Evolutionary conservation across 2,888 invertebrate genomes (phyloP), one percentile per base, ranked within the genome.

Genomic region (Apomyelois bistriatella): DNA sequence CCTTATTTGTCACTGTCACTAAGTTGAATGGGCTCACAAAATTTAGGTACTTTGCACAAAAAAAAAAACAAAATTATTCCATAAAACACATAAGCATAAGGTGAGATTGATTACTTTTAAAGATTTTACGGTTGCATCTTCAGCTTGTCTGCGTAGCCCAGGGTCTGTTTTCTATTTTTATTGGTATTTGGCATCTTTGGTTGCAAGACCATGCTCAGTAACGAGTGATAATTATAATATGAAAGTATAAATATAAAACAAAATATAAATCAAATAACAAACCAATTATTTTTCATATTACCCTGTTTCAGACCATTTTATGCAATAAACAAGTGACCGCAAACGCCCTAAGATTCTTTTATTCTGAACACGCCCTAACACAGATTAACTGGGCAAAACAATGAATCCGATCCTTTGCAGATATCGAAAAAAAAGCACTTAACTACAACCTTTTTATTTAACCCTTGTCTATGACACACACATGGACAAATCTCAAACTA

Each of bases 381-480:
- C 32, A 41, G 32, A 43, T 52, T 43, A 52, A 52, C 43, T 42
- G 52, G 16, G 15, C 36, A 42, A 43, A 52, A 52, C 52, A 52
- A 52, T 52, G 52, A 52, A 42, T 52, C 52, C 35, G 28, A 43
- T 36, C 42, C 12, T 28, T 28, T 28, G 28, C 48, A 49, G 52
- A 42, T 42, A 52, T 36, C 12, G 42, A 52, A 52, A 52, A n/a
- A 51, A 52, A 52, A 42, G 17, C 43, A 52, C 52, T 52, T 43
- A 40, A 40, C 40, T 40, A 52, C 52, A 52, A 36, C 43, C 52
- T 52, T 52, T 51, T 52, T 37, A 50, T 50, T 40, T 40, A 35
- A 54, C 40, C 56, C 52, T 55, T 58, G 64, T 65, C 66, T 66
- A 64, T 58, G 60, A 58, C 60, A 61, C 62, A 64, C 61, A 63